Conservation (phyloP, 1,140 invertebrate genomes). For the Condylostylus longicornis region DNA sequence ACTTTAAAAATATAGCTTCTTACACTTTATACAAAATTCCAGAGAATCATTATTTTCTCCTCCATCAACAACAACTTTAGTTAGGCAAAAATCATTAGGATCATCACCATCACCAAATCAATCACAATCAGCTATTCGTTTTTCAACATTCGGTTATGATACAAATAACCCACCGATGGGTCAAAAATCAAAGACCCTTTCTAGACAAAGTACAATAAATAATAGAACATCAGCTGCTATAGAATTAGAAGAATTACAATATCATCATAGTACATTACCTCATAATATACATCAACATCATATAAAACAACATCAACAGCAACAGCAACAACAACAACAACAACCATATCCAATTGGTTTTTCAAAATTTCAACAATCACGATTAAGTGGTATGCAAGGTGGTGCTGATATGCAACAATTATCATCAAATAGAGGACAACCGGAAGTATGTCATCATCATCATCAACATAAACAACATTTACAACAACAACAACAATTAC, state of each 20-base stretch:
- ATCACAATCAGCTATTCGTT: slow-evolving; percentile 21
- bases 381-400: slow-evolving; percentile 8
- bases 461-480: slow-evolving; percentile 26
- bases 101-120: slow-evolving; percentile 15
- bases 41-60: slow-evolving; percentile 28
- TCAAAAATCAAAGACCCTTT: neutral
- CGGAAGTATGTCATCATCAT: slow-evolving; percentile 27
- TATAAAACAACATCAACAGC: slow-evolving; percentile 4
- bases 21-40: no score
- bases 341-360: no score
- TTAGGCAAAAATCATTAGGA: slow-evolving; percentile 26
- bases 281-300: neutral
- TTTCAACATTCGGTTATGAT: slow-evolving; percentile 31
- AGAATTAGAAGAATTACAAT: slow-evolving; percentile 2
- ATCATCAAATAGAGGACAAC: slow-evolving; percentile 12
- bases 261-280: neutral
- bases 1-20: no score
- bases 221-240: neutral
- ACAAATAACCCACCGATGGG: slow-evolving; percentile 4
- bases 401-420: slow-evolving; percentile 2
- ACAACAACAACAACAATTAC: slow-evolving; percentile 11
- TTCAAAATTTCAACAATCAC: no score
- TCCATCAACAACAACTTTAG: slow-evolving; percentile 20
- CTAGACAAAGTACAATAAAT: neutral
- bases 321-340: slow-evolving; percentile 2